Evolutionary conservation across 2,113 vertebrate genomes (phyloP).

Genomic region (Asarcornis scutulata): DNA sequence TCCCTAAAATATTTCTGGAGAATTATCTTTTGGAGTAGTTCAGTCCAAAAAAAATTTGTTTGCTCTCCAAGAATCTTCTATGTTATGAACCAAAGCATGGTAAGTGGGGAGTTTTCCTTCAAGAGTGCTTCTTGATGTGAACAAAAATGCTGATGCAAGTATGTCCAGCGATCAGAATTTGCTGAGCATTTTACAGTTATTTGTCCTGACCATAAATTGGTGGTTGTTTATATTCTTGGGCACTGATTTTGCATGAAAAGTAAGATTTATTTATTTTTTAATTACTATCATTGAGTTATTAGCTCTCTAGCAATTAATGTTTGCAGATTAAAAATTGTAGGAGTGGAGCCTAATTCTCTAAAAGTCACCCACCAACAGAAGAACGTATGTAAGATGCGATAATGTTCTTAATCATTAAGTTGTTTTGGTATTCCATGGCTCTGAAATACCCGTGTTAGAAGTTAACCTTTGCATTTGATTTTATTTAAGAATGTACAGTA

Average conservation of each 20-base stretch:
- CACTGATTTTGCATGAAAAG: background rate
- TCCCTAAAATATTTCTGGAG: background rate
- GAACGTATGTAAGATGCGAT: background rate
- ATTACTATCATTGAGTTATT: background rate
- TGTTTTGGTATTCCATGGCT: background rate
- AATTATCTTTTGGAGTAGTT: slow-evolving; percentile 12
- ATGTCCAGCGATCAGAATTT: background rate
- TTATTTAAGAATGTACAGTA: background rate
- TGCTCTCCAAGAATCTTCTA: background rate
- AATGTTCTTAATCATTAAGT: background rate
- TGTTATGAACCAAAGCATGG: background rate
- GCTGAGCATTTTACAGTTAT: background rate
- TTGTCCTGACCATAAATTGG: background rate
- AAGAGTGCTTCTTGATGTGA: background rate
- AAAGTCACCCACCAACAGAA: background rate
- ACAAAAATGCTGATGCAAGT: slow-evolving; percentile 1
- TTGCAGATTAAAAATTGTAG: background rate
- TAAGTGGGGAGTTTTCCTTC: background rate
- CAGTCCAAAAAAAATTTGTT: background rate
- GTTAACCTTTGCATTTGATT: background rate
- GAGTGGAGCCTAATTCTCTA: slow-evolving; percentile 3
- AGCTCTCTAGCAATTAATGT: background rate
- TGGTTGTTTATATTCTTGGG: background rate
- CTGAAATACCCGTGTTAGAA: background rate
- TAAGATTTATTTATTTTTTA: background rate